Base-by-base conservation (phyloP, 2,888 invertebrate species). In the Liopterus haemorrhoidalis region DNA sequence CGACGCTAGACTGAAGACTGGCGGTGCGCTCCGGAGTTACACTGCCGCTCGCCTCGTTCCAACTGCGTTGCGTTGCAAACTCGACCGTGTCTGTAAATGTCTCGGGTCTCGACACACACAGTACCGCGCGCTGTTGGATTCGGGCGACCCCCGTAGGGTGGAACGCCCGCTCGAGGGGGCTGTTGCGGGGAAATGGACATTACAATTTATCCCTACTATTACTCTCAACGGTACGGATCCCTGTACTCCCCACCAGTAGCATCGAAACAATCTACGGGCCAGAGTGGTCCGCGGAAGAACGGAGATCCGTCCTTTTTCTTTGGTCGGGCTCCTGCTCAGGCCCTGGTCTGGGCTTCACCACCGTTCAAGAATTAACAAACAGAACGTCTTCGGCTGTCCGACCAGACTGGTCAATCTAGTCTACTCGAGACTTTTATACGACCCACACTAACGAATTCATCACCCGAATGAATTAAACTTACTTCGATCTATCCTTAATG, bases 191-290 rank as follows among this genome's bases (percentile, higher is more conserved):
- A 45, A 44, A 39, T 45, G 45, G 45, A 45, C 45, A 45, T 45
- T 45, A 45, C 45, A 39, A 45, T 45, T 45, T 45, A 45, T 45
- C 45, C 45, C 45, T 45, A 45, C 45, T 45, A 38, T 45, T 39
- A 39, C 39, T 45, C 39, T 36, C 42, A 19, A n/a, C 24, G 38
- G 39, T 33, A 42, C 37, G 15, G 25, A 39, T 32, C 24, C 18
- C 25, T n/a, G n/a, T n/a, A n/a, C 32, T 42, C 35, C 35, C 42
- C 35, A 27, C 36, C 36, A 42, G 42, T 33, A 33, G 42, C 36
- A n/a, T n/a, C n/a, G n/a, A n/a, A n/a, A n/a, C n/a, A n/a, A n/a
- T n/a, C n/a, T n/a, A n/a, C n/a, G n/a, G n/a, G n/a, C n/a, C n/a
- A n/a, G n/a, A n/a, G n/a, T n/a, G n/a, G n/a, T n/a, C n/a, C n/a